A percentile compares a stretch with the other conserved stretches of the same genome.
Conservation (phyloP, 2,888 invertebrate species). For the Chymomyza procnemis region DNA sequence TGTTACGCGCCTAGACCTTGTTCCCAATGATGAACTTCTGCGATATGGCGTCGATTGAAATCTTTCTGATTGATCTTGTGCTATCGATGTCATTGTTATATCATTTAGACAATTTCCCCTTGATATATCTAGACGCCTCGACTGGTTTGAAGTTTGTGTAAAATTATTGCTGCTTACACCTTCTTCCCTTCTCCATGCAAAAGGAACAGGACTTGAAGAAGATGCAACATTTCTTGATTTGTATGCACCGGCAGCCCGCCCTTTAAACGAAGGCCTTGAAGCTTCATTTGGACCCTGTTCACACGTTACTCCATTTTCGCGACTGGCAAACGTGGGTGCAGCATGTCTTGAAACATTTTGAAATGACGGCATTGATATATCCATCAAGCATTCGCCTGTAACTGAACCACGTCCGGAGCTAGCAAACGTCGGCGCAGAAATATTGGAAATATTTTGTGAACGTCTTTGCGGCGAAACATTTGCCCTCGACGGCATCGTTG, state of each 20-base stretch:
- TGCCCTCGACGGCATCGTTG: conserved; percentile 6
- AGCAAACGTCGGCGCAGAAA: not conserved
- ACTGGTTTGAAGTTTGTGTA: not conserved
- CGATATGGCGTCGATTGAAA: not conserved
- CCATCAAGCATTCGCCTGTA: not conserved
- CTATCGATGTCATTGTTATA: conserved; percentile 20
- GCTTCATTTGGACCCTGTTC: not conserved
- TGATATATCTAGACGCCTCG: too few relatives aligned
- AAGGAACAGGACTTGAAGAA: too few relatives aligned
- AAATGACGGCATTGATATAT: conserved; percentile 5
- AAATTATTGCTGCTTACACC: too few relatives aligned
- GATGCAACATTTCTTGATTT: too few relatives aligned
- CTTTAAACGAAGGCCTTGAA: conserved; percentile 1
- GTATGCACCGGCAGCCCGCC: too few relatives aligned
- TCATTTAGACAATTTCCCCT: not conserved
- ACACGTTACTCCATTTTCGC: not conserved
- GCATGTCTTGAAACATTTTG: not conserved
- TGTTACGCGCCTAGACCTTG: not conserved
- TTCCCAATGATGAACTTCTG: not conserved
- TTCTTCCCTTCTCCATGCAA: too few relatives aligned
- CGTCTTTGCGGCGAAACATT: not conserved
- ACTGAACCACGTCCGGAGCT: not conserved
- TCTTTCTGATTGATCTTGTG: not conserved
- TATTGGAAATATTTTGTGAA: not conserved
- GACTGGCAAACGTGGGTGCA: conserved; percentile 3